phyloP scores from a whole-genome alignment of 1,140 invertebrate species.

The Nautilus pompilius region DNA sequence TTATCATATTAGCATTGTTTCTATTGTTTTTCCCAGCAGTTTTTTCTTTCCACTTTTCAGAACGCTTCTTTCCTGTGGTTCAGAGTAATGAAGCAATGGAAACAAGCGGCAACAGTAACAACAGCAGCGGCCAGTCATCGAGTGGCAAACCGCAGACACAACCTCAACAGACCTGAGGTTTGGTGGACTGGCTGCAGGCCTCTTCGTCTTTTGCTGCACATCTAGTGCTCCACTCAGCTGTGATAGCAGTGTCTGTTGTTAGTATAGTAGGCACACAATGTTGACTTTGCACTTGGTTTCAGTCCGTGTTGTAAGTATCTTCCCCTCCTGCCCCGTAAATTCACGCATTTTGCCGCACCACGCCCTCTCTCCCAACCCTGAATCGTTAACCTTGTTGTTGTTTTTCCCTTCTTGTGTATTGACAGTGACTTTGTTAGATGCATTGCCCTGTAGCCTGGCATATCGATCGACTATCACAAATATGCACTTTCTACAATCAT shows the following conservation, averaged over 20 bases:
- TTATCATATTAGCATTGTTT: neutral
- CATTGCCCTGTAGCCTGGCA: no score
- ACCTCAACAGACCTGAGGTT: constrained; percentile 24
- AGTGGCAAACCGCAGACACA: constrained; percentile 18
- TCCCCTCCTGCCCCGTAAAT: no score
- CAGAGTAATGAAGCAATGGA: constrained; percentile 40
- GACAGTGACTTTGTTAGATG: no score
- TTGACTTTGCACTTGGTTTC: no score
- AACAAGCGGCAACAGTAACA: constrained; percentile 15
- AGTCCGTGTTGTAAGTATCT: no score
- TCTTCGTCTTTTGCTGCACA: constrained; percentile 1
- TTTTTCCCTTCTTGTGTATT: neutral
- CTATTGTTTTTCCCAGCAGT: neutral
- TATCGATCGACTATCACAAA: no score
- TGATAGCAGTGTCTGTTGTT: constrained; percentile 22
- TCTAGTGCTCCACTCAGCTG: constrained; percentile 18
- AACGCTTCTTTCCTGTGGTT: constrained; percentile 41
- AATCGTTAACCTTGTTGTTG: neutral
- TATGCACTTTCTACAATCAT: no score
- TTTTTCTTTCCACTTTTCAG: constrained; percentile 24
- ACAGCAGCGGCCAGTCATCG: constrained; percentile 15
- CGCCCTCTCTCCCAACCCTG: neutral
- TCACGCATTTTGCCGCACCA: neutral
- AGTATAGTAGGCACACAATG: no score
- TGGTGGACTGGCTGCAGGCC: neutral